Base-by-base conservation (phyloP, 2,797 vertebrate species). In the Tympanoctomys barrerae region DNA sequence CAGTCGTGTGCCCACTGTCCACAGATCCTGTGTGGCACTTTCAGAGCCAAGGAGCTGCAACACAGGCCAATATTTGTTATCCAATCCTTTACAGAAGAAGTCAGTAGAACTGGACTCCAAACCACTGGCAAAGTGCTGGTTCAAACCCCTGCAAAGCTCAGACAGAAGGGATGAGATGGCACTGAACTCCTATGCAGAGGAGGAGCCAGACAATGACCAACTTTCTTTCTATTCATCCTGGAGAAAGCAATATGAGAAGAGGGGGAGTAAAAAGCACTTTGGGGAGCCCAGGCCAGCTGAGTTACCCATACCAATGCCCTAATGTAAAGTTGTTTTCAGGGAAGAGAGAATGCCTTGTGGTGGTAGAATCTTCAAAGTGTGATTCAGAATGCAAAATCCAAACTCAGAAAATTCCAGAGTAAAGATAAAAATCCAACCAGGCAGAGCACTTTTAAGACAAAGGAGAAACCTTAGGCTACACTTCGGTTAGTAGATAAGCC, bases 81-180 rank as follows among this genome's bases (percentile, higher is more conserved):
- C 10, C 24, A 24, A 49, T 26, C 24, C 75, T 52, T 78, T 6
- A 78, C 7, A 78, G 75, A 52, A 49, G 4, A 8, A n/a, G 49
- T 4, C 9, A 7, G 5, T 49, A 7, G 1, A 39, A 36, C 5
- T 19, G 31, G 3, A 18, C 77, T 33, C 31, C 0, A 19, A 54
- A 66, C 33, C 2, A 0, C 80, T 0, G 0, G 0, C 1, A 0
- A 13, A 66, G 42, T n/a, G 4, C 16, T 2, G 5, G 39, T 2
- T 2, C 3, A n/a, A 42, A 36, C 24, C 1, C 4, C 49, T 2
- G 5, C 28, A 26, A 12, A 66, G 70, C 39, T 42, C 28, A 12
- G 42, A 21, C 1, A 10, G 22, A 36, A 22, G 61, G 46, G 22
- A 10, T 1, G 39, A 46, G 21, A 4, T 1, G 42, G 39, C 26